A percentile compares a stretch with the other conserved stretches of the same genome.
phyloP scores from a whole-genome alignment of 2,113 vertebrate genomes.

The Pseudonaja textilis region DNA sequence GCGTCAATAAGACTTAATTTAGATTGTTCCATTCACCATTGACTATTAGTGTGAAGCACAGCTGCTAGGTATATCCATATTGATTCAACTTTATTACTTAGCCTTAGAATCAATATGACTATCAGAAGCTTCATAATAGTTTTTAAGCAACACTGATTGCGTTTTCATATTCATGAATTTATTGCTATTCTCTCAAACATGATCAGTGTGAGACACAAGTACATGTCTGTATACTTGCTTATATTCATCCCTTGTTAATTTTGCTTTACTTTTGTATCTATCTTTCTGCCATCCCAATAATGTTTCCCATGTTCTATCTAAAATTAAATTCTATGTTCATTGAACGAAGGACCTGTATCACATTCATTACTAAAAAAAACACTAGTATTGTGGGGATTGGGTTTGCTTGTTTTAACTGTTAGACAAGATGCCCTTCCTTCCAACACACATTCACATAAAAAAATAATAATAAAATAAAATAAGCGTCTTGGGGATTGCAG shows the following conservation, averaged over 20 bases:
- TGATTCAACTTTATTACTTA: conserved; percentile 2
- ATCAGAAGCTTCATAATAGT: background rate
- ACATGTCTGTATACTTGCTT: background rate
- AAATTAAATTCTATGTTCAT: background rate
- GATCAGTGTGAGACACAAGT: background rate
- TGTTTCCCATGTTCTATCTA: background rate
- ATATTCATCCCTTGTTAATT: background rate
- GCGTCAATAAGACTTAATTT: conserved; percentile 23
- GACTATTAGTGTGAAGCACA: background rate
- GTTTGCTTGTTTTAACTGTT: background rate
- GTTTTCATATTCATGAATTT: background rate
- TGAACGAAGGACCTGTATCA: background rate
- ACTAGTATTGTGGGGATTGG: background rate
- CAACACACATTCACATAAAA: background rate
- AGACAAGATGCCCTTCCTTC: background rate
- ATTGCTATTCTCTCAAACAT: background rate
- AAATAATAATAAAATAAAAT: background rate
- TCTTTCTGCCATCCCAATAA: background rate
- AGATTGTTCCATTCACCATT: conserved; percentile 9
- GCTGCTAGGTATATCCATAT: background rate
- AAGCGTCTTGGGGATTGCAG: background rate
- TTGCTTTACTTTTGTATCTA: background rate
- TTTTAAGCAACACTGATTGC: background rate
- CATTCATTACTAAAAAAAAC: background rate
- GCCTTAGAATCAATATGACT: conserved; percentile 25